Conservation (phyloP, 2,113 vertebrate species). For the Tylochromis polylepis region DNA sequence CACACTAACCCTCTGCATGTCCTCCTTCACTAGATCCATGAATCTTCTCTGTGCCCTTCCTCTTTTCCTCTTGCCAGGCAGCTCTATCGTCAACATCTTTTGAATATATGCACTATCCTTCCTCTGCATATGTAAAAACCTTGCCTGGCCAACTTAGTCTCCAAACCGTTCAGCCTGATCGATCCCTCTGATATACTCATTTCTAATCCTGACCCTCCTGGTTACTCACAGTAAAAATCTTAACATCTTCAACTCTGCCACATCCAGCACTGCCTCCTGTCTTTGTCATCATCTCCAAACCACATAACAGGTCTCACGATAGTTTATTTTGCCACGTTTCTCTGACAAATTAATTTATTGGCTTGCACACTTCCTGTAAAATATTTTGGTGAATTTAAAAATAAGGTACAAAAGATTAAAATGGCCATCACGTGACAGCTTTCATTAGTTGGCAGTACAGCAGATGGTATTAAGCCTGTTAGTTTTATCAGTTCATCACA, state of each 20-base stretch:
- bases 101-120: background rate
- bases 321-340: background rate
- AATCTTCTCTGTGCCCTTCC: background rate
- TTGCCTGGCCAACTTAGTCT: background rate
- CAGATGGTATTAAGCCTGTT: background rate
- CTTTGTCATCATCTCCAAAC: background rate
- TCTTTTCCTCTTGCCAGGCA: background rate
- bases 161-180: background rate
- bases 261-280: background rate
- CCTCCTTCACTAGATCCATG: background rate
- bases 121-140: background rate
- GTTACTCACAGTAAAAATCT: background rate
- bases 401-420: background rate
- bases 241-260: background rate
- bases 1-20: background rate
- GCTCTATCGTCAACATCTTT: background rate
- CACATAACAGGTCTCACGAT: background rate
- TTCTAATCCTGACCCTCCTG: background rate
- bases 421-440: background rate
- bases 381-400: background rate
- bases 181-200: background rate
- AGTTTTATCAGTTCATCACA: background rate
- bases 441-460: accelerated
- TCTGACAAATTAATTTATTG: background rate
- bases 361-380: background rate